Evolutionary conservation across 1,140 invertebrate species (phyloP).

Genomic region (Drosophila virilis): DNA sequence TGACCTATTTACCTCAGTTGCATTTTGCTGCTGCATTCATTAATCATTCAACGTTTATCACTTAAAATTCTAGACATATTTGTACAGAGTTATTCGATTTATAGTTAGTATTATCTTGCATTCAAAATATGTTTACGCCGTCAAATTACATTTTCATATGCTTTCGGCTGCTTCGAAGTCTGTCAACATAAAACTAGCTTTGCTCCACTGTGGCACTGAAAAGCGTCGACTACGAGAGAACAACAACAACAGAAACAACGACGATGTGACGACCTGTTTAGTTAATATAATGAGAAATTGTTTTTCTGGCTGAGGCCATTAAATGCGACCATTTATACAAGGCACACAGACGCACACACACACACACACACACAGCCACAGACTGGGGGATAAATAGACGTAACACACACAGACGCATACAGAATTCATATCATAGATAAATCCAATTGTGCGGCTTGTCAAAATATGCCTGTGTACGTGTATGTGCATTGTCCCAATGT

Average conservation of each 20-base stretch:
- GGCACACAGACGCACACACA: conserved; percentile 24
- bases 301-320: conserved; percentile 60
- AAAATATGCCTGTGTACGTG: conserved; percentile 49
- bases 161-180: conserved; percentile 21
- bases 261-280: conserved; percentile 62
- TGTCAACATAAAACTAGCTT: conserved; percentile 36
- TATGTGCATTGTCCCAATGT: not conserved
- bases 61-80: not conserved
- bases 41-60: not conserved
- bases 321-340: conserved; percentile 66
- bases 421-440: conserved; percentile 65
- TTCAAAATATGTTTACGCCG: not conserved
- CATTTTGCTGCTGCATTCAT: not conserved
- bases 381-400: too few species aligned
- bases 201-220: conserved; percentile 52
- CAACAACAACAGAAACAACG: conserved; percentile 4
- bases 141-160: not conserved
- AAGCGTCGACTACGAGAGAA: conserved; percentile 7
- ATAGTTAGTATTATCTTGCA: not conserved
- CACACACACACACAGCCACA: conserved; percentile 22
- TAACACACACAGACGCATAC: not conserved
- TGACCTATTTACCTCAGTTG: conserved; percentile 51
- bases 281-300: conserved; percentile 78
- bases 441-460: conserved; percentile 77
- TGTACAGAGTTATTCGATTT: conserved; percentile 2